phyloP scores from a whole-genome alignment of 2,888 invertebrate species.

The Julus scanicus region DNA sequence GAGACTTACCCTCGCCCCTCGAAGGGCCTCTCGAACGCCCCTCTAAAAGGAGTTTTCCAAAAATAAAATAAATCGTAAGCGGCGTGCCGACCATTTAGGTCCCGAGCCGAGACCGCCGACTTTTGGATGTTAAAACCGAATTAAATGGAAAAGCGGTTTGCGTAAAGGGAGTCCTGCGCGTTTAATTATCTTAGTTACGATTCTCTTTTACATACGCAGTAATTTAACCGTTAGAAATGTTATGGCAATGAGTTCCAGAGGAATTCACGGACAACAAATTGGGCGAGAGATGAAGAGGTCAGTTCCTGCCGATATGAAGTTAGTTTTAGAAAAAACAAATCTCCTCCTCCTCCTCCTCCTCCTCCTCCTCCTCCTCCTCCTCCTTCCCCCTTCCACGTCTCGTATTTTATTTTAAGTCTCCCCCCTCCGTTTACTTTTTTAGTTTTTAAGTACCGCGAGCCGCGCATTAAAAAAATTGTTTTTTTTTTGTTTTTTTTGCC shows the following conservation, averaged over 20 bases:
- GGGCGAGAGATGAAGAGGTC: slow-evolving; percentile 57
- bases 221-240: slow-evolving; percentile 51
- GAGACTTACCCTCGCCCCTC: too few relatives aligned
- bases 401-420: neutral
- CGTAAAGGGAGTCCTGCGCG: neutral
- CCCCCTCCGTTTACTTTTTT: neutral
- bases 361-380: too few relatives aligned
- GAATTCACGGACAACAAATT: slow-evolving; percentile 56
- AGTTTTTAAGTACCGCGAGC: neutral
- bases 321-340: neutral
- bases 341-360: too few relatives aligned
- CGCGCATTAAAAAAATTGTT: neutral
- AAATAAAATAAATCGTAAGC: too few relatives aligned
- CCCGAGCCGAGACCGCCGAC: too few relatives aligned
- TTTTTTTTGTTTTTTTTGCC: too few relatives aligned
- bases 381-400: too few relatives aligned
- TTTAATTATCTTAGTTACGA: neutral
- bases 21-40: too few relatives aligned
- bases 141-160: too few relatives aligned
- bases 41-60: too few relatives aligned
- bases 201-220: slow-evolving; percentile 30
- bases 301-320: slow-evolving; percentile 56
- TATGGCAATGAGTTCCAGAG: slow-evolving; percentile 56
- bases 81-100: too few relatives aligned
- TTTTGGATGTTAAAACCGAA: too few relatives aligned